Evolutionary conservation across 2,797 vertebrate species (phyloP), one percentile per base, ranked within the genome.

Genomic region (Enteromius afrohamiltoni): DNA sequence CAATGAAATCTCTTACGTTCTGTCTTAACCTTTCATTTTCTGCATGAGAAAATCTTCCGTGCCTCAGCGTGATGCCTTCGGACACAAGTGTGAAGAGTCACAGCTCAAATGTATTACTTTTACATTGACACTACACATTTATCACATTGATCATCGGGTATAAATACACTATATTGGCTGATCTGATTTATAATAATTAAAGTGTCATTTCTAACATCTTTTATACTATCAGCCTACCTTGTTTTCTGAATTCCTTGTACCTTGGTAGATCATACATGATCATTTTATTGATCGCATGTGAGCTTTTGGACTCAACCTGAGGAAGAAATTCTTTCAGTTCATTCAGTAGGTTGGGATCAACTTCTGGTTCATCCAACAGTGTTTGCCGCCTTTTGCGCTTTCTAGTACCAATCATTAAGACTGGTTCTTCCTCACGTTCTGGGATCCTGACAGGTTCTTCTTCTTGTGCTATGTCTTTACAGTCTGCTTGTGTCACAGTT

Each of bases 261-360:
- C 94, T 91, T 0, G 74, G 34, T 53, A 95, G 87, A 85, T 95
- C 94, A 1, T 92, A 89, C 16, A n/a, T 81, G 19, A 93, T 81
- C 34, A 92, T 42, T 7, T 70, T 89, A 0, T 2, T 21, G 49
- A 93, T 55, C 8, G 69, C 14, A 0, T 2, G 0, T 0, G 0
- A 0, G 0, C 87, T 62, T 71, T 49, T 89, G 0, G 70, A 83
- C 37, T 79, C 85, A 1, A 93, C 34, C 0, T 89, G 42, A 0
- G 94, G 94, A 55, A 93, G 0, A 67, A 91, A 94, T 68, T 92
- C 86, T 83, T 90, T 84, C 19, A 95, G 85, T 79, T 94, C 88
- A 0, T 87, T 21, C 58, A 93, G 3, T 21, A 81, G 67, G 1
- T 23, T 34, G 42, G 0, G 10, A 47, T 88, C 58, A 55, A 71